Evolutionary conservation across 2,113 vertebrate species (phyloP).

Genomic region (Riparia riparia): DNA sequence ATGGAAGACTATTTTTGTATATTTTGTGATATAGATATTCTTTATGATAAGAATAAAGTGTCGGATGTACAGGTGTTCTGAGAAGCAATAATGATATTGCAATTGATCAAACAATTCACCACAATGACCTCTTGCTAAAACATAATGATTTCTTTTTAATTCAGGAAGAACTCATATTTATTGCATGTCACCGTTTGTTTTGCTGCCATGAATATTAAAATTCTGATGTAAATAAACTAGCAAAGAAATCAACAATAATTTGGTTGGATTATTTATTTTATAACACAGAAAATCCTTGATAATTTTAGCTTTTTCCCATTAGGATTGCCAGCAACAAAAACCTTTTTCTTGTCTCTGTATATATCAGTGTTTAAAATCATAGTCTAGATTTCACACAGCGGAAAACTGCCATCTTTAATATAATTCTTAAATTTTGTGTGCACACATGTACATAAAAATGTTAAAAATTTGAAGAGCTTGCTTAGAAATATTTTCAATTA

Average conservation of each 20-base stretch:
- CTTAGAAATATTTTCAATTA: not conserved
- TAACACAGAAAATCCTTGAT: not conserved
- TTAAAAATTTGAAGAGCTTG: not conserved
- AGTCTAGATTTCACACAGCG: not conserved
- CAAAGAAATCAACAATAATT: not conserved
- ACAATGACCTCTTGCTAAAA: not conserved
- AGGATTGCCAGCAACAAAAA: not conserved
- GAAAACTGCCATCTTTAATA: not conserved
- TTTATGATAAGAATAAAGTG: not conserved
- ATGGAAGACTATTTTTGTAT: not conserved
- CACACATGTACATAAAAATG: not conserved
- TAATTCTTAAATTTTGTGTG: not conserved
- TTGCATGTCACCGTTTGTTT: not conserved
- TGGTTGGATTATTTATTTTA: not conserved
- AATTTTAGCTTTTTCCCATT: not conserved
- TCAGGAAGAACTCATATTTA: not conserved
- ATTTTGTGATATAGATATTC: not conserved
- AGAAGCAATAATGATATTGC: not conserved
- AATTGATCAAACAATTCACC: not conserved
- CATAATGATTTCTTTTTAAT: not conserved
- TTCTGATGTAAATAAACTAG: not conserved
- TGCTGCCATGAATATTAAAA: not conserved
- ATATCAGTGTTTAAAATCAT: not conserved
- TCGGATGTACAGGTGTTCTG: not conserved
- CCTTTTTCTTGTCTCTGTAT: not conserved